Conservation (phyloP, 2,888 invertebrate species). For the Helobdella robusta region DNA sequence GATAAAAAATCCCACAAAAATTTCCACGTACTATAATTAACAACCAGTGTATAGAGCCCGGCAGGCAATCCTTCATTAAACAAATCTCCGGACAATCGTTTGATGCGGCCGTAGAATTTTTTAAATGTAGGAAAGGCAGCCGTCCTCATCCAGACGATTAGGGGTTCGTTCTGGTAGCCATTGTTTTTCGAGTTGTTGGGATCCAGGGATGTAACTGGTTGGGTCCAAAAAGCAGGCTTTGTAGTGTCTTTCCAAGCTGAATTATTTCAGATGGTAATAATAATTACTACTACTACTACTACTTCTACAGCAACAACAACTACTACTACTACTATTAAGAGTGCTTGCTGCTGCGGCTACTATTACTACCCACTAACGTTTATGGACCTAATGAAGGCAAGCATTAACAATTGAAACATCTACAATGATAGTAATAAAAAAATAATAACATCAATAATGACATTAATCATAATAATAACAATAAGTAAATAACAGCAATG, state of each 20-base stretch:
- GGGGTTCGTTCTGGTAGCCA: constrained; percentile 90
- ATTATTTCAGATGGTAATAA: constrained; percentile 2
- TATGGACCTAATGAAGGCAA: too few relatives aligned
- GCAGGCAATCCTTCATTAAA: constrained; percentile 66
- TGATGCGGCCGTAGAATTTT: constrained; percentile 65
- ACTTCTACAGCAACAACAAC: too few relatives aligned
- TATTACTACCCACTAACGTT: too few relatives aligned
- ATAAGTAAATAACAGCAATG: too few relatives aligned
- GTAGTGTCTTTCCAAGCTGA: constrained; percentile 43
- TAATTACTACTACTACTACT: too few relatives aligned
- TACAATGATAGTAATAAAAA: too few relatives aligned
- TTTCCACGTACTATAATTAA: constrained; percentile 51
- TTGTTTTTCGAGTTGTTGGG: constrained; percentile 60
- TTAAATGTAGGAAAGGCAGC: constrained; percentile 87
- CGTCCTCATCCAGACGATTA: constrained; percentile 99
- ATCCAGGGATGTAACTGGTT: constrained; percentile 69
- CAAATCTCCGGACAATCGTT: constrained; percentile 56
- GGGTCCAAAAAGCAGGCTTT: constrained; percentile 80
- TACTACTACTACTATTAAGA: too few relatives aligned
- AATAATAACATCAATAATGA: too few relatives aligned
- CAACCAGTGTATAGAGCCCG: constrained; percentile 54
- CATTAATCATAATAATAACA: too few relatives aligned
- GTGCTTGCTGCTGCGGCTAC: too few relatives aligned
- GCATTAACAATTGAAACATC: too few relatives aligned
- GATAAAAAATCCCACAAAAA: too few relatives aligned